A percentile compares a stretch with the other conserved stretches of the same genome.
Evolutionary conservation across 1,140 invertebrate genomes (phyloP).

Genomic region (Archegozetes longisetosus): DNA sequence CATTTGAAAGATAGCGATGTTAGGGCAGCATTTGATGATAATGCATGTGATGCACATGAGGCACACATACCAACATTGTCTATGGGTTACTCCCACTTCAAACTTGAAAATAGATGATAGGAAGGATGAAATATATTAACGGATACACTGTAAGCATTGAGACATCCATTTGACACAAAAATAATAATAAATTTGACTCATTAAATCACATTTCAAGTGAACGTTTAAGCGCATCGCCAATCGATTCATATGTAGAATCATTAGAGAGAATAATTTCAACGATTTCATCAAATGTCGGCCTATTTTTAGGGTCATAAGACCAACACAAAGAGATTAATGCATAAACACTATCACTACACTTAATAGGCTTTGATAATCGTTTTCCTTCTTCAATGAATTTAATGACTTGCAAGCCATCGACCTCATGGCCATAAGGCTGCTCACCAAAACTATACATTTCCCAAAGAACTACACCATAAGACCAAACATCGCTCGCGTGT

Average conservation of each 20-base stretch:
- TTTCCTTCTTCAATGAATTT: conserved; percentile 85
- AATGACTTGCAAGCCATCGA: conserved; percentile 91
- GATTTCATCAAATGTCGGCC: conserved; percentile 5
- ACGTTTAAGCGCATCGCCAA: not conserved
- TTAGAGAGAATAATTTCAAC: not conserved
- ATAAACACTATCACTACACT: conserved; percentile 75
- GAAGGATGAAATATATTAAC: too few relatives aligned
- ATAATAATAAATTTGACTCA: too few relatives aligned
- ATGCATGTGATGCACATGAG: too few relatives aligned
- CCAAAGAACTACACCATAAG: conserved; percentile 91
- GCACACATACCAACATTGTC: too few relatives aligned
- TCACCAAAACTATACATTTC: conserved; percentile 93
- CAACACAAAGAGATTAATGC: conserved; percentile 45
- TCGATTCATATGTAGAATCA: not conserved
- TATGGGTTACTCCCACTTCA: too few relatives aligned
- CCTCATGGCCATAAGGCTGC: conserved; percentile 83
- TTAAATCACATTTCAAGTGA: not conserved
- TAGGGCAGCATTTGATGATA: too few relatives aligned
- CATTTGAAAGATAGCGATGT: too few relatives aligned
- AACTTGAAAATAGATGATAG: too few relatives aligned
- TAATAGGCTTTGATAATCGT: conserved; percentile 71
- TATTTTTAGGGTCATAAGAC: not conserved
- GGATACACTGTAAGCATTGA: not conserved
- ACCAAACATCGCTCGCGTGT: conserved; percentile 94
- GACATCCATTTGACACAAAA: not conserved